phyloP scores from a whole-genome alignment of 53 echinoderm and acorn worm species.

The Paracentrotus lividus region DNA sequence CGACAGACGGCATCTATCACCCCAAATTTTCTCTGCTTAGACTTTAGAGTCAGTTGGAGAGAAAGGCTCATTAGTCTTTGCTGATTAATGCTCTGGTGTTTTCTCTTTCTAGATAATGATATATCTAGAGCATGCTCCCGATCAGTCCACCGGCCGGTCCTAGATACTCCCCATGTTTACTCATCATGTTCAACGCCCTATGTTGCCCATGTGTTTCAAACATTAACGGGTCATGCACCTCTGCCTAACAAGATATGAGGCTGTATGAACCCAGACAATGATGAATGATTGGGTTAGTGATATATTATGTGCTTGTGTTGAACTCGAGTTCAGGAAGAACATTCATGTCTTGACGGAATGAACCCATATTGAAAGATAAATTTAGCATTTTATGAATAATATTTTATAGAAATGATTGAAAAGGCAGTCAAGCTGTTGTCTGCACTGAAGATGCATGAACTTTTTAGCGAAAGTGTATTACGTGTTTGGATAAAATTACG shows the following conservation, averaged over 20 bases:
- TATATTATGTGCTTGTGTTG: not conserved
- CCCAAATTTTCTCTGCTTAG: constrained; percentile 54
- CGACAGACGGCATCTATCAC: constrained; percentile 65
- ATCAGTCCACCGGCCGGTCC: not conserved
- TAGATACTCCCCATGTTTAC: constrained; percentile 30
- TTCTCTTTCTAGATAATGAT: not conserved
- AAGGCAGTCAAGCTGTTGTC: not conserved
- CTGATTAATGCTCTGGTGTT: not conserved
- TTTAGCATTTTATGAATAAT: not conserved
- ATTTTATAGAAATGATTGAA: not conserved
- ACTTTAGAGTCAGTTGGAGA: not conserved
- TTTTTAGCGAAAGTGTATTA: too few species aligned
- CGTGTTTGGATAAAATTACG: too few species aligned
- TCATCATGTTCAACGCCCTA: constrained; percentile 27
- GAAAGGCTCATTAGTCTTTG: constrained; percentile 46
- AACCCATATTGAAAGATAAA: not conserved
- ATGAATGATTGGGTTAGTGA: constrained; percentile 31
- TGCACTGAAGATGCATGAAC: too few species aligned
- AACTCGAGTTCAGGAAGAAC: not conserved
- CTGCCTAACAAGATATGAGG: constrained; percentile 39
- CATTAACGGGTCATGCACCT: constrained; percentile 52
- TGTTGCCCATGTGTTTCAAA: constrained; percentile 29
- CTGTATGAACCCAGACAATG: not conserved
- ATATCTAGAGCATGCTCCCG: constrained; percentile 47
- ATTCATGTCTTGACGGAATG: too few species aligned